Conservation (phyloP, 1,140 invertebrate species). For the Rhizoglyphus robini region DNA sequence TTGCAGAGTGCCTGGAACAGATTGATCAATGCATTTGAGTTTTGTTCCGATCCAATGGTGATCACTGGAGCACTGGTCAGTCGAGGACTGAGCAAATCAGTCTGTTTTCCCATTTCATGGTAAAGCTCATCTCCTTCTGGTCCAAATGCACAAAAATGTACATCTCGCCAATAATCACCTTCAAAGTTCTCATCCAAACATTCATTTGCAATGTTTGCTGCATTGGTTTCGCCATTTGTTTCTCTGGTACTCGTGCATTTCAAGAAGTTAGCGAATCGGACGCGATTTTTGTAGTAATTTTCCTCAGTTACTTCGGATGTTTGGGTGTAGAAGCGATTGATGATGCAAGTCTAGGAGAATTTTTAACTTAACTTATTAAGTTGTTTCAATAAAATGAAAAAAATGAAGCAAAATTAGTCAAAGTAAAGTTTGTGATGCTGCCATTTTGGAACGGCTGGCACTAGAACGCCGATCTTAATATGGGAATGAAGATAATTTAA, state of each 20-base stretch:
- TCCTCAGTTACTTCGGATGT: neutral
- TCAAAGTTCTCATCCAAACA: conserved; percentile 8
- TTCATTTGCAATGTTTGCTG: neutral
- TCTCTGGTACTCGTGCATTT: neutral
- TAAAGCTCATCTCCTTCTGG: neutral
- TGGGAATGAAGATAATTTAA: no score
- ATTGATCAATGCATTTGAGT: neutral
- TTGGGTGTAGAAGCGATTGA: conserved; percentile 7
- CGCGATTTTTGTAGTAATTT: neutral
- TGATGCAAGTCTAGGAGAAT: conserved; percentile 14
- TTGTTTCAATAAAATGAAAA: no score
- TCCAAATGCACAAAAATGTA: neutral
- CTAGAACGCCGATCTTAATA: no score
- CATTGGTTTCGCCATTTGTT: neutral
- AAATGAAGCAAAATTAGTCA: neutral
- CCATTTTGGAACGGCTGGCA: no score
- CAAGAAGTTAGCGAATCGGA: neutral
- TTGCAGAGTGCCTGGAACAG: neutral
- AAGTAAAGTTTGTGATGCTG: no score
- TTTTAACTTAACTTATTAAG: no score
- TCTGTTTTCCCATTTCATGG: neutral
- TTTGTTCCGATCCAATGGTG: neutral
- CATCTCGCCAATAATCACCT: neutral
- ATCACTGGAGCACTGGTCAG: neutral
- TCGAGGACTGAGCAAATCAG: neutral